These are phyloP conservation scores for Pyrgus malvae DNA, from an alignment of 2,888 invertebrate species.

Conservation along the genomic window DNA sequence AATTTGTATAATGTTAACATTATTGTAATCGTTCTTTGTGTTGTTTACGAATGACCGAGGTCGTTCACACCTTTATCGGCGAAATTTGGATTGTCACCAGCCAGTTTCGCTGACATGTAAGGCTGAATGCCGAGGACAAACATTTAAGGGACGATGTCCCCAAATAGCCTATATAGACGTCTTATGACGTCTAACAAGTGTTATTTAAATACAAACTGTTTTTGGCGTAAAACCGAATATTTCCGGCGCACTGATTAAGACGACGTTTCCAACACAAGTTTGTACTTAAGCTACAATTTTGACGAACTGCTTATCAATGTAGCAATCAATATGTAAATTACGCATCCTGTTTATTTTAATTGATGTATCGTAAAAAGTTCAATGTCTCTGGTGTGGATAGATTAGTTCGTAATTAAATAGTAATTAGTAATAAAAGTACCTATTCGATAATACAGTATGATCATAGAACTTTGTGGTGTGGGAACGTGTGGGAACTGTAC, in stretches of 20 bases:
- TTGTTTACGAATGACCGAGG: slow-evolving; percentile 53
- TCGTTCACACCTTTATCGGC: slow-evolving; percentile 68
- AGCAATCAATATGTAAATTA: background rate
- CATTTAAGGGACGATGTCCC: slow-evolving; percentile 29
- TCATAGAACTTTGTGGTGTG: no score
- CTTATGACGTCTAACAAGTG: slow-evolving; percentile 10
- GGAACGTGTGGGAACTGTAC: no score
- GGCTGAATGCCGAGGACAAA: slow-evolving; percentile 30
- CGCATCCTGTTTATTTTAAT: background rate
- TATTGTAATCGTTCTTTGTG: slow-evolving; percentile 45
- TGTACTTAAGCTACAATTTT: background rate
- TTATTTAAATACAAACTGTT: background rate
- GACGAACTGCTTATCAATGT: background rate
- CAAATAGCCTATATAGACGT: slow-evolving; percentile 22
- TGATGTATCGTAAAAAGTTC: background rate
- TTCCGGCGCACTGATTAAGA: background rate
- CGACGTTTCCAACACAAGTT: background rate
- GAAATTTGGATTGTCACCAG: slow-evolving; percentile 46
- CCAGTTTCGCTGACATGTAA: slow-evolving; percentile 30
- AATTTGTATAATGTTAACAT: slow-evolving; percentile 36
- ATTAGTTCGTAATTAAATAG: no score
- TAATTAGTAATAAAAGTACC: no score
- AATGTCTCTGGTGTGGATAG: background rate
- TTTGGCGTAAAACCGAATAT: background rate
- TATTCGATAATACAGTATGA: no score